Conservation (phyloP, 2,797 vertebrate genomes). For the Argya squamiceps region DNA sequence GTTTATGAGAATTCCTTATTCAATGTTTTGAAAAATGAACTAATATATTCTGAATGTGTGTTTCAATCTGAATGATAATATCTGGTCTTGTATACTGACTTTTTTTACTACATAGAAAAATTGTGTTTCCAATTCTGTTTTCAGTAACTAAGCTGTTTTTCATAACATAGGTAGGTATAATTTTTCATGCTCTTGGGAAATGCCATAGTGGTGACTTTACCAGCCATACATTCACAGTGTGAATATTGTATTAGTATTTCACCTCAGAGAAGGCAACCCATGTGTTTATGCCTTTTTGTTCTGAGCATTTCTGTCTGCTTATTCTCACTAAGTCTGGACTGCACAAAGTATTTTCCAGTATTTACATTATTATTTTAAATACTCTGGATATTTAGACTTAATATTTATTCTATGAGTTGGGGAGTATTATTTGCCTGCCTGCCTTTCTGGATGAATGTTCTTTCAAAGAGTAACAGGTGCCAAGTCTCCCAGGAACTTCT, state of each 20-base stretch:
- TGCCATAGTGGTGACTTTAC: background rate
- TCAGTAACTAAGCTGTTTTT: background rate
- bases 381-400: background rate
- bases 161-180: background rate
- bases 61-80: background rate
- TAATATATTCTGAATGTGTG: background rate
- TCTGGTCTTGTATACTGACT: background rate
- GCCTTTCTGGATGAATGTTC: background rate
- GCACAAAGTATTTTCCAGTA: constrained; percentile 18
- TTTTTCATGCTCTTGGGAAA: background rate
- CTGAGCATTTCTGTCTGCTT: background rate
- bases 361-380: constrained; percentile 1
- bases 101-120: background rate
- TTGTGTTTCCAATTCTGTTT: background rate
- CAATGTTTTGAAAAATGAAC: background rate
- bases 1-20: background rate
- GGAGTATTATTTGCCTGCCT: background rate
- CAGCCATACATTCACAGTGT: background rate
- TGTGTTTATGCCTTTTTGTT: background rate
- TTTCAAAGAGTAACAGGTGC: constrained; percentile 36
- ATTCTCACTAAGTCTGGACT: background rate
- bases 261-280: background rate
- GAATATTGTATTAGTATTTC: background rate
- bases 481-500: constrained; percentile 2
- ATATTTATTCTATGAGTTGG: background rate